Evolutionary conservation across 2,797 vertebrate genomes (phyloP), one percentile per base, ranked within the genome.

Genomic region (Tamandua tetradactyla): DNA sequence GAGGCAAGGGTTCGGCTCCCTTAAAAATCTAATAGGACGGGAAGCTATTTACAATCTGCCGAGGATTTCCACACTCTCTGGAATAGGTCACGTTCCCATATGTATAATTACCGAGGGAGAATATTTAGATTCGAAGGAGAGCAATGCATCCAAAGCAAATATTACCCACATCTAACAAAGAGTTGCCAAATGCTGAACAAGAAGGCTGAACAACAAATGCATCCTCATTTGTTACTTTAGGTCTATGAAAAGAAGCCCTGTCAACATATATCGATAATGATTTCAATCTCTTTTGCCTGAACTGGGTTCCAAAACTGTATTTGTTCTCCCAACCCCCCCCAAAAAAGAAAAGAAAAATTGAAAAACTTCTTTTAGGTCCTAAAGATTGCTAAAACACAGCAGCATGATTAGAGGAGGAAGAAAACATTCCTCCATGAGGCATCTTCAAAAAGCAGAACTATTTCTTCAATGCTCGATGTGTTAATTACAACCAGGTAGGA

Each of bases 401-500:
- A 76, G 95, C 95, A 89, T 98, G 98, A 98, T 98, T 97, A 98
- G 92, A 78, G 88, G 93, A 96, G 87, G 94, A 94, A 96, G 95
- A 97, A 98, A 97, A 95, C 95, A 96, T 97, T 96, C 90, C 97
- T 98, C 97, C 95, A 96, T 98, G 97, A 98, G 95, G 97, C 98
- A 98, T 98, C 98, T 98, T 96, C 59, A 92, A 52, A 47, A 79
- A 97, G 96, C 94, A 96, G 80, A 96, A 96, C 96, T 97, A 94
- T 96, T 98, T 95, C 97, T 98, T 98, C 6, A 22, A 87, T 76
- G 94, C 93, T 98, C 96, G 15, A 97, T 98, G 98, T 98, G 98
- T 98, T 99, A 98, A 99, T 99, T 98, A 98, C 98, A 98, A 98
- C 86, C 96, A 97, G 97, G 98, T 97, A 98, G 98, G 98, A 98